Evolutionary conservation across 2,888 invertebrate genomes (phyloP).

Genomic region (Abscondita cerata): DNA sequence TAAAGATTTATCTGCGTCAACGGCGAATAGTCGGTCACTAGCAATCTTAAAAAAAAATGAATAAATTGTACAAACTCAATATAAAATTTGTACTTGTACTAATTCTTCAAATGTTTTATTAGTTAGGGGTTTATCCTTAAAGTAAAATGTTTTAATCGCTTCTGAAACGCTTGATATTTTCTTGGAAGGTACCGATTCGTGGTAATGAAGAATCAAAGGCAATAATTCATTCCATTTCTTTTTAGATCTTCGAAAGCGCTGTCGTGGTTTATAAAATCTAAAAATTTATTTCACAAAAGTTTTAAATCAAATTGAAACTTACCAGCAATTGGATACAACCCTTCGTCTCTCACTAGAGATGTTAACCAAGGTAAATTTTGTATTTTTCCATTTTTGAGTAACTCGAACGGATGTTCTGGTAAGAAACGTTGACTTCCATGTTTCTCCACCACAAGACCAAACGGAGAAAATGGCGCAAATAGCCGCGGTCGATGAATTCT

Average conservation of each 20-base stretch:
- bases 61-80: background rate
- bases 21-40: constrained; percentile 67
- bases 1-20: constrained; percentile 64
- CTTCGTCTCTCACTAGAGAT: constrained; percentile 71
- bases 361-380: constrained; percentile 71
- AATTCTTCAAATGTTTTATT: constrained; percentile 35
- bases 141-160: constrained; percentile 65
- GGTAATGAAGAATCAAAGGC: constrained; percentile 68
- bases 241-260: constrained; percentile 61
- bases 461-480: constrained; percentile 71
- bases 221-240: constrained; percentile 67
- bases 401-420: constrained; percentile 65
- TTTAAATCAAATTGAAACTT: constrained; percentile 20
- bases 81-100: constrained; percentile 33
- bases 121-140: constrained; percentile 62
- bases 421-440: constrained; percentile 61
- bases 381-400: constrained; percentile 65
- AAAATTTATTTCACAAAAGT: background rate
- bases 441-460: constrained; percentile 70
- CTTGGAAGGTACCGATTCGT: constrained; percentile 63
- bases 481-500: constrained; percentile 64
- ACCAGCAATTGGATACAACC: constrained; percentile 73
- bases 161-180: constrained; percentile 60
- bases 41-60: constrained; percentile 59
- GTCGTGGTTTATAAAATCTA: background rate